Base-by-base conservation (phyloP, 2,888 invertebrate species). In the Thera britannica region DNA sequence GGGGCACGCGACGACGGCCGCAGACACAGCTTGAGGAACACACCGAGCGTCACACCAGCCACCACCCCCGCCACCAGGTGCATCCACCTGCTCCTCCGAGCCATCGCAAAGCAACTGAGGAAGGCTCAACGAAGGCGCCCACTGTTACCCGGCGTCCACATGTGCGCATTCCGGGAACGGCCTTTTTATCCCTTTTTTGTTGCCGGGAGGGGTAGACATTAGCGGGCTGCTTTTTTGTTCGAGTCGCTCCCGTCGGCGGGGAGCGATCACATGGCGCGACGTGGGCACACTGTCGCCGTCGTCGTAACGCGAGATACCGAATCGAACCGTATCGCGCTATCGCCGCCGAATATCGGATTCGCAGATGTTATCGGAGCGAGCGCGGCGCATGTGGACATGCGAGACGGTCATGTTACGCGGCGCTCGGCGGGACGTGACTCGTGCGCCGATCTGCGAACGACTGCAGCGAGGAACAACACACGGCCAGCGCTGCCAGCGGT, bases 21-120 rank as follows among this genome's bases (percentile, higher is more conserved):
- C 77, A 91, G 82, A 74, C 92, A 90, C 75, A 92, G 82, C 82
- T 90, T 95, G 62, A 95, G 86, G 76, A 95, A 88, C 59, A 95
- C 90, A 68, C 95, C 95, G 75, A 94, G 86, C 52, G 93, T 92
- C 74, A 95, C 92, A 79, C 95, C 95, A 82, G 94, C 93, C 77
- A 94, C 86, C 75, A 93, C 87, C 82, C 95, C 95, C 79, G 94
- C 93, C 82, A 94, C 87, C 83, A 93, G 83, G 79, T 94, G 93
- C 90, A 90, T 89, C 90, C 92, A 93, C 83, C 90, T 90, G 84
- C 89, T 92, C 83, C 90, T 89, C 75, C 94, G 92, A 74, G 92
- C 91, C 94, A 93, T 93, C 84, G 82, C 86, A 82, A 79, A 77
- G 76, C 75, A 73, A 87, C 87, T 90, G 84, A 75, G 72, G 75